Conservation (phyloP, 2,113 vertebrate genomes). For the Eonycteris spelaea region DNA sequence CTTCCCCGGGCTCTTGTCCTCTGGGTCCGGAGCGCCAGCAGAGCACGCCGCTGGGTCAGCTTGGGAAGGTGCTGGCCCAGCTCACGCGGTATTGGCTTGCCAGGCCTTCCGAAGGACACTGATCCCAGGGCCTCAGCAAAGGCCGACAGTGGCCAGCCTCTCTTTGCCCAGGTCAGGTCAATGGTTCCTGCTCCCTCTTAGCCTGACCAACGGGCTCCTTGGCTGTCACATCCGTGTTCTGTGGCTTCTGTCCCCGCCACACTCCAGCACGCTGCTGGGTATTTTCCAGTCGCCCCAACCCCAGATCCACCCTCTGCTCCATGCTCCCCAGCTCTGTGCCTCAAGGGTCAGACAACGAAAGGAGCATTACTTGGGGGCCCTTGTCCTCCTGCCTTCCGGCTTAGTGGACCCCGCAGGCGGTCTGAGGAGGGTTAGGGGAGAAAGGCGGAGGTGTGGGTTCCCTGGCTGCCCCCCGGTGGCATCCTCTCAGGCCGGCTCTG, state of each 20-base stretch:
- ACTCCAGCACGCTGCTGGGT: rapidly evolving
- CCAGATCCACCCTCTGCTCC: neutral
- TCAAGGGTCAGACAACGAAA: no score
- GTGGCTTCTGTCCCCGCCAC: neutral
- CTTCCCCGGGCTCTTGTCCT: slow-evolving; percentile 7
- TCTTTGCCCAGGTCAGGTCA: rapidly evolving
- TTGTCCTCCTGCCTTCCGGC: neutral
- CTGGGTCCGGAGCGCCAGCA: slow-evolving; percentile 6
- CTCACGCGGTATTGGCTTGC: neutral
- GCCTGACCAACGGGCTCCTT: neutral
- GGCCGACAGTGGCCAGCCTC: neutral
- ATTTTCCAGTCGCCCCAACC: neutral
- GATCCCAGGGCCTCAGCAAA: neutral
- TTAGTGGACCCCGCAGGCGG: neutral
- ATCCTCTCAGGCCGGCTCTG: neutral
- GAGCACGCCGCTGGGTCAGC: neutral
- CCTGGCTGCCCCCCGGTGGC: no score
- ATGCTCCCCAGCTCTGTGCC: neutral
- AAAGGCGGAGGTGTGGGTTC: neutral
- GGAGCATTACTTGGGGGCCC: neutral
- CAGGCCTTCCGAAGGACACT: neutral
- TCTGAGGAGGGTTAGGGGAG: neutral
- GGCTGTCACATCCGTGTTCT: no score
- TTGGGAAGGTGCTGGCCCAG: neutral
- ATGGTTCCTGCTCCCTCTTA: neutral